A percentile compares a stretch with the other conserved stretches of the same genome.
Evolutionary conservation across 2,113 vertebrate species (phyloP).

Genomic region (Anser brachyrhynchus): DNA sequence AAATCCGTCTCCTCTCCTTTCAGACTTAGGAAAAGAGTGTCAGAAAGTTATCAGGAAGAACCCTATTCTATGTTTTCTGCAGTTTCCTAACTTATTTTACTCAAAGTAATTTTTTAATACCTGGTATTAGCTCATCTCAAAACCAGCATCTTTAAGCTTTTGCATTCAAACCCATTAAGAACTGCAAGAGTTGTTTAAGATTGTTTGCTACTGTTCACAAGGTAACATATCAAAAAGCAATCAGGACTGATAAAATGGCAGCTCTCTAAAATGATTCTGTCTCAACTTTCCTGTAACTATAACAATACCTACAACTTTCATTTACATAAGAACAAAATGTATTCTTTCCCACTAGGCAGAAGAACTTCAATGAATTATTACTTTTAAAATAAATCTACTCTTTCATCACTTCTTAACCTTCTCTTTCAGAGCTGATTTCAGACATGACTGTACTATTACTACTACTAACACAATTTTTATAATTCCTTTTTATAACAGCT

Average conservation of each 20-base stretch:
- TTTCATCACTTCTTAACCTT: not conserved
- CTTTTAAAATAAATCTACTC: not conserved
- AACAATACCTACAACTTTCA: not conserved
- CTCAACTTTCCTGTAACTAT: not conserved
- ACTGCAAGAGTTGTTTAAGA: not conserved
- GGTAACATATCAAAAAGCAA: not conserved
- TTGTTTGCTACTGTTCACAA: not conserved
- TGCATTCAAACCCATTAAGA: not conserved
- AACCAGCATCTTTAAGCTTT: not conserved
- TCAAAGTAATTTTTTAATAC: not conserved
- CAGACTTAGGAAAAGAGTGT: not conserved
- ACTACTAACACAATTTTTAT: not conserved
- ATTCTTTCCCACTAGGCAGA: not conserved
- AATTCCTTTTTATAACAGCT: not conserved
- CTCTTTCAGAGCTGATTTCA: not conserved
- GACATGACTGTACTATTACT: not conserved
- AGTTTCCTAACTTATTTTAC: not conserved
- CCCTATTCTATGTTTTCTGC: not conserved
- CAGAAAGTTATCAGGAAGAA: not conserved
- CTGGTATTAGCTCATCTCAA: not conserved
- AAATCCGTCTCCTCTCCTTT: not conserved
- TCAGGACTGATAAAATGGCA: not conserved
- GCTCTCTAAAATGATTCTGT: not conserved
- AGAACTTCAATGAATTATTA: not conserved
- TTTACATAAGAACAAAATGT: slow-evolving; percentile 1